Evolutionary conservation across 2,797 vertebrate species (phyloP).

Genomic region (Odontamblyopus lacepedii): DNA sequence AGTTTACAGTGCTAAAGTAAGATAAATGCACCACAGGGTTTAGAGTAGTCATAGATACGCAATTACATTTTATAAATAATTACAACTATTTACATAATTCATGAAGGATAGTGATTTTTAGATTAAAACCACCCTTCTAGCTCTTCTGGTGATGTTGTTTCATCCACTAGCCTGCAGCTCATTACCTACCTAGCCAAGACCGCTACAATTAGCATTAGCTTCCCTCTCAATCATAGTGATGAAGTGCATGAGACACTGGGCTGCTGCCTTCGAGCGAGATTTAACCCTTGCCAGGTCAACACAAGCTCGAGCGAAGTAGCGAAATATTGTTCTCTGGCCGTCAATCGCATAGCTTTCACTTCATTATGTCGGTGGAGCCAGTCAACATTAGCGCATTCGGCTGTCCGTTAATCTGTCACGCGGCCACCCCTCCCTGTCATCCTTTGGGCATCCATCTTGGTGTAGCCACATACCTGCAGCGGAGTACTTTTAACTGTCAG

Average conservation of each 20-base stretch:
- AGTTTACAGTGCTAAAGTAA: too few species aligned
- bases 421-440: slow-evolving; percentile 30
- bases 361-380: slow-evolving; percentile 41
- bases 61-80: too few species aligned
- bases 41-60: too few species aligned
- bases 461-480: slow-evolving; percentile 26
- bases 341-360: slow-evolving; percentile 37
- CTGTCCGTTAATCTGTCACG: slow-evolving; percentile 52
- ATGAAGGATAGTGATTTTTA: background rate
- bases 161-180: slow-evolving; percentile 39
- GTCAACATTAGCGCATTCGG: slow-evolving; percentile 37
- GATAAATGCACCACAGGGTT: too few species aligned
- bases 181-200: slow-evolving; percentile 48
- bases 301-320: slow-evolving; percentile 6
- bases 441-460: slow-evolving; percentile 31
- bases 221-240: slow-evolving; percentile 46
- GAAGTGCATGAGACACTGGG: slow-evolving; percentile 19
- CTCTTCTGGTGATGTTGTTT: slow-evolving; percentile 21
- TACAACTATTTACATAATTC: too few species aligned
- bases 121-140: slow-evolving; percentile 4
- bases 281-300: slow-evolving; percentile 31
- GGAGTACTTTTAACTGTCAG: slow-evolving; percentile 10
- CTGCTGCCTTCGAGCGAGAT: slow-evolving; percentile 13
- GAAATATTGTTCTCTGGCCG: slow-evolving; percentile 34
- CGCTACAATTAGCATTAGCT: slow-evolving; percentile 56